Evolutionary conservation across 2,888 invertebrate species (phyloP).

Genomic region (Tipula vernalis): DNA sequence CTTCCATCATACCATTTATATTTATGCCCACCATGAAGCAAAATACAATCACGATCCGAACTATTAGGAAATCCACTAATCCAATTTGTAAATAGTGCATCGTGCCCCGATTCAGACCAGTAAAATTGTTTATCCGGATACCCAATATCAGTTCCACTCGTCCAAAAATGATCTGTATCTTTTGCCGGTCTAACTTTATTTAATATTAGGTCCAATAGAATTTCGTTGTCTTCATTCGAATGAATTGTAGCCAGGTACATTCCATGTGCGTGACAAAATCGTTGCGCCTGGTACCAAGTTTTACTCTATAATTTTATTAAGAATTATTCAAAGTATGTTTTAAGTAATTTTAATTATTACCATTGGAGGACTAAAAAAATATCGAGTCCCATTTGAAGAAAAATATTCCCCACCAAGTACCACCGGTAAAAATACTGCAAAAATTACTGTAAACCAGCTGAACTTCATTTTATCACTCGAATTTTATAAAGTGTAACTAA

Average conservation of each 20-base stretch:
- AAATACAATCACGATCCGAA: not conserved
- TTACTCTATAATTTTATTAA: not conserved
- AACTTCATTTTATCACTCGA: not conserved
- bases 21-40: not conserved
- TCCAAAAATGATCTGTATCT: not conserved
- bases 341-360: not conserved
- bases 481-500: not conserved
- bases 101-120: not conserved
- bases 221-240: not conserved
- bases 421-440: not conserved
- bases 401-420: not conserved
- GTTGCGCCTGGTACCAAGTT: not conserved
- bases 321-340: not conserved
- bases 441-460: not conserved
- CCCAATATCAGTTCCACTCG: not conserved
- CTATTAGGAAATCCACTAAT: not conserved
- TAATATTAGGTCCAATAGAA: not conserved
- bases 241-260: not conserved
- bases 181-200: not conserved
- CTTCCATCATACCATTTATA: not conserved
- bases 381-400: not conserved
- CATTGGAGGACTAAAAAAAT: not conserved
- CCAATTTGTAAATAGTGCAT: not conserved
- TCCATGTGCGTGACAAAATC: not conserved
- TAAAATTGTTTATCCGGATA: not conserved